Evolutionary conservation across 2,113 vertebrate species (phyloP), one percentile per base, ranked within the genome.

Genomic region (Gadus macrocephalus): DNA sequence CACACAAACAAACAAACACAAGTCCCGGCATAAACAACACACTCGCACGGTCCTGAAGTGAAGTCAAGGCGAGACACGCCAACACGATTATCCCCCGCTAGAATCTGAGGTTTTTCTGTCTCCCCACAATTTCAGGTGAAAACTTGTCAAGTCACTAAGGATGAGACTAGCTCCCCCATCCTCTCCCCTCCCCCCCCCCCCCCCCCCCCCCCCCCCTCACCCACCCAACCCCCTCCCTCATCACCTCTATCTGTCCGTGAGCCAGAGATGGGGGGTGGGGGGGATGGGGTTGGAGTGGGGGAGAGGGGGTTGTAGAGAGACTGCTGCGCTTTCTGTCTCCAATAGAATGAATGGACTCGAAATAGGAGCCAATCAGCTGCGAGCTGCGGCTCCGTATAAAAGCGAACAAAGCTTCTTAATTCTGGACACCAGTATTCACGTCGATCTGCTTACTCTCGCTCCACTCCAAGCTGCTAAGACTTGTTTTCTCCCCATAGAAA

Each of bases 271-370:
- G 53, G 35, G 53, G 64, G 38, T n/a, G 4, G 62, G 14, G 4
- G 15, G 55, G 20, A 20, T 20, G 20, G 20, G 20, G 20, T 20
- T 20, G 20, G 20, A 20, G 20, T 20, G 55, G 9, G 8, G 6
- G 22, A 16, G 7, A 22, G 12, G 0, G 58, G 66, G 35, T 16
- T 55, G 62, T 42, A 28, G 28, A 53, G 38, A 55, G 25, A 35
- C 15, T 65, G 31, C 16, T 38, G 28, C 16, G 17, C 64, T n/a
- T 25, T 25, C 42, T n/a, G 9, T 11, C 64, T 59, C 87, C 84
- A 87, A 86, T 86, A n/a, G 76, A 81, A 80, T 89, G 82, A 87
- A 89, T 87, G 78, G 80, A 86, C 83, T 68, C 64, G 62, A 87
- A 86, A 85, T 86, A 86, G 82, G 70, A 83, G 69, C 87, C 87